Conservation (phyloP, 2,113 vertebrate genomes). For the Onychostruthus taczanowskii region DNA sequence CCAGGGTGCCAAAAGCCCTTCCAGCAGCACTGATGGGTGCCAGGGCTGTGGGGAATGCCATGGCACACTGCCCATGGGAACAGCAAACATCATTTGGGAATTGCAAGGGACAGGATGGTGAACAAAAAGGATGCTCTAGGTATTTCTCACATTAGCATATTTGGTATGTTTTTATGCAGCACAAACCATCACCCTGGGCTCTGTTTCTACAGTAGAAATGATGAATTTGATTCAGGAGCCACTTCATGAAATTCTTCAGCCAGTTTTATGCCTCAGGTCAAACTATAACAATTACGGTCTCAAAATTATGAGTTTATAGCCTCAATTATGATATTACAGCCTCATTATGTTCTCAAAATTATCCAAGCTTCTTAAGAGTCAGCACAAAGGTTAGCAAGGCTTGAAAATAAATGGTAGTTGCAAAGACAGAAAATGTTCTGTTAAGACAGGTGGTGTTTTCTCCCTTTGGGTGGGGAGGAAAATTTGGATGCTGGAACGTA, state of each 20-base stretch:
- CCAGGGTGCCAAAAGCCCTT: neutral
- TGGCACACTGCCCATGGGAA: neutral
- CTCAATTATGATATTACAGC: neutral
- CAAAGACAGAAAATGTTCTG: neutral
- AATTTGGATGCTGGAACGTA: neutral
- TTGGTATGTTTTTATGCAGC: neutral
- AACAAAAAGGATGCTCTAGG: neutral
- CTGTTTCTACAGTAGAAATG: neutral
- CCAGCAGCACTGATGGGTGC: neutral
- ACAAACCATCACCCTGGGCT: neutral
- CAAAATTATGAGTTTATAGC: constrained; percentile 17
- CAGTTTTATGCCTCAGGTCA: neutral
- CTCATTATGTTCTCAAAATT: constrained; percentile 21
- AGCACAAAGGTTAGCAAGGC: neutral
- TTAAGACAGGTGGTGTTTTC: neutral
- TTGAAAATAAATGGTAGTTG: neutral
- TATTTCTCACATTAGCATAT: neutral
- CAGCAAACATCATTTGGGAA: neutral
- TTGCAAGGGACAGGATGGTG: neutral
- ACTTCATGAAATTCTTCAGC: neutral
- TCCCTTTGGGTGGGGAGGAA: neutral
- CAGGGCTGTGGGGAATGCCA: neutral
- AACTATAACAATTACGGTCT: neutral
- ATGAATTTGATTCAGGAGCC: constrained; percentile 9
- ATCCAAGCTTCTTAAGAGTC: neutral